Evolutionary conservation across 2,797 vertebrate genomes (phyloP), one percentile per base, ranked within the genome.

Genomic region (Falco berigora): DNA sequence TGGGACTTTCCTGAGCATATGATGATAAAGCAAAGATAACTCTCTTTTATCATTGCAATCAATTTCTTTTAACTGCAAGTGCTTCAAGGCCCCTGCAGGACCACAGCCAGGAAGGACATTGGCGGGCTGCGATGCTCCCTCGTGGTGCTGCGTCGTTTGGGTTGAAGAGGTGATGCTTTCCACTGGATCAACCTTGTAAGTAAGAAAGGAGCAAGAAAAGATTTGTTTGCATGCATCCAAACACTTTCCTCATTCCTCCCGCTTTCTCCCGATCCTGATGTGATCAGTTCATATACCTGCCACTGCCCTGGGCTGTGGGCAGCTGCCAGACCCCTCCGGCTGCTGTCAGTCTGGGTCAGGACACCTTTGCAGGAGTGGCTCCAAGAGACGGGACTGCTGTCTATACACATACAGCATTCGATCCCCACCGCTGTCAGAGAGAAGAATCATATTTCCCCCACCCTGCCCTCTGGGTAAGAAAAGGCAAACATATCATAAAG

Each of bases 241-340:
- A 44, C 71, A 25, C 56, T 64, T 94, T 50, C 40, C 58, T 80
- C 1, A 2, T 79, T 92, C 28, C 30, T 69, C 8, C 32, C 0
- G 0, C n/a, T 82, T 93, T 58, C 74, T 77, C 64, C 4, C 4
- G 77, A 38, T 49, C 58, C 72, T 46, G 64, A 42, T 74, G 53
- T 66, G 68, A 52, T 34, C 0, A 0, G 32, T 89, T 94, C 68
- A 32, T 49, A 20, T 68, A 87, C 21, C 74, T 91, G 56, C 40
- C 17, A 40, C n/a, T 74, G 89, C 30, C 56, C 56, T 77, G 77
- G 49, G 64, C 83, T 22, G 44, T 7, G 27, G 59, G 62, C 46
- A 92, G 81, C 55, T 93, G 86, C 90, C 84, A 89, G 86, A 95
- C 32, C 52, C 81, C 84, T 83, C 88, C 68, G 93, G 93, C 84